Conservation (phyloP, 2,113 vertebrate species). For the Melospiza melodia region DNA sequence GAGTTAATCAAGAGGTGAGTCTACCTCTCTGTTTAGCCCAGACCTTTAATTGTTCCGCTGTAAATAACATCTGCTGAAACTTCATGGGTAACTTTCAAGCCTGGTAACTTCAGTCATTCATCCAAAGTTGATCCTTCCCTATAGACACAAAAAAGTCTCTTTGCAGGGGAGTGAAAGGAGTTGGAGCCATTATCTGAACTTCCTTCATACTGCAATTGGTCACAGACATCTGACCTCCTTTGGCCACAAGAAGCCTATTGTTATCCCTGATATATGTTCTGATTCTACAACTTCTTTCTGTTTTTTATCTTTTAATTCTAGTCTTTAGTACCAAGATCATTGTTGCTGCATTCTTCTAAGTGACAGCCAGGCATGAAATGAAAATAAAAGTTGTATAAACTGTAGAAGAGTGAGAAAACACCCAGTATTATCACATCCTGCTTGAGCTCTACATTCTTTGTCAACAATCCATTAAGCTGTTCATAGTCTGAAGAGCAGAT, state of each 20-base stretch:
- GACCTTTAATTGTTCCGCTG: neutral
- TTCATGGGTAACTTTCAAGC: neutral
- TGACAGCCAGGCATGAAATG: neutral
- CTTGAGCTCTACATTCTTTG: neutral
- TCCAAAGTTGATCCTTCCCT: neutral
- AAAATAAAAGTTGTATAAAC: constrained; percentile 1
- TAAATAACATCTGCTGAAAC: neutral
- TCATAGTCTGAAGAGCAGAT: neutral
- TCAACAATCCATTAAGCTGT: constrained; percentile 28
- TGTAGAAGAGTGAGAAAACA: constrained; percentile 9
- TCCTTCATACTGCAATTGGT: neutral
- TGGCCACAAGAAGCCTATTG: neutral
- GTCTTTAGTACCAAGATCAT: neutral
- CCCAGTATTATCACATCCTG: neutral
- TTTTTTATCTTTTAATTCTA: neutral
- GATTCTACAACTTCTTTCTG: neutral
- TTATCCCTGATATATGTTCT: neutral
- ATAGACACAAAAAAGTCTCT: neutral
- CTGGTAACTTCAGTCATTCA: neutral
- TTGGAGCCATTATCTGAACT: neutral
- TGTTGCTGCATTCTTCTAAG: neutral
- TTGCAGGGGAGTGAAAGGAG: neutral
- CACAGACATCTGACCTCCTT: neutral
- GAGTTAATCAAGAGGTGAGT: neutral
- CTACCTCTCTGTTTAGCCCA: neutral